These are phyloP conservation scores for Eristalis arbustorum DNA, from an alignment of 2,888 invertebrate species.

Conservation along the genomic window DNA sequence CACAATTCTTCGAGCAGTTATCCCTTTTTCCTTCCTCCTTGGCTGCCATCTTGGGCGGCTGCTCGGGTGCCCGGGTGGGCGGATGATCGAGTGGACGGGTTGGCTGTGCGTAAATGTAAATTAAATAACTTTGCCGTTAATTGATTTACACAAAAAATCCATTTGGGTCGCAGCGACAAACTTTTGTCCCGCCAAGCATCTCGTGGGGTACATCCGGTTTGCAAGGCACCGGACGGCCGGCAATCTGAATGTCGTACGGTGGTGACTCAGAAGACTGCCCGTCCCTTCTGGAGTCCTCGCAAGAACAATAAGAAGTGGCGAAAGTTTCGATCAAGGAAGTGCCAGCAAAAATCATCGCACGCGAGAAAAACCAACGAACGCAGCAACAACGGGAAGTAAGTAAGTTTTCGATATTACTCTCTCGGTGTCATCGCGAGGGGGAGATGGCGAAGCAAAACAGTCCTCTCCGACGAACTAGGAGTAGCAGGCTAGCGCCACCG, in stretches of 20 bases:
- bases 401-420: slow-evolving; percentile 38
- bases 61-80: too few species aligned
- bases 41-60: neutral
- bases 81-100: neutral
- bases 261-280: neutral
- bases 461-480: neutral
- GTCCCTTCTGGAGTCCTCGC: neutral
- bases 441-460: too few species aligned
- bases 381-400: neutral
- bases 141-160: slow-evolving; percentile 62
- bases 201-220: neutral
- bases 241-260: slow-evolving; percentile 4
- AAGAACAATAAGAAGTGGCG: neutral
- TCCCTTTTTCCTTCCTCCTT: neutral
- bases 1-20: neutral
- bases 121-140: slow-evolving; percentile 67
- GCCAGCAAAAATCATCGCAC: slow-evolving; percentile 19
- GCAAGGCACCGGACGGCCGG: neutral
- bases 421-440: slow-evolving; percentile 10
- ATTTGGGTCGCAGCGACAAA: slow-evolving; percentile 27
- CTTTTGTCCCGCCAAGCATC: slow-evolving; percentile 19
- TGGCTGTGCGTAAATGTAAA: slow-evolving; percentile 50
- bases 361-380: neutral
- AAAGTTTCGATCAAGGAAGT: slow-evolving; percentile 3
- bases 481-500: slow-evolving; percentile 5